phyloP scores from a whole-genome alignment of 2,888 invertebrate species.

The Nomada ferruginata region DNA sequence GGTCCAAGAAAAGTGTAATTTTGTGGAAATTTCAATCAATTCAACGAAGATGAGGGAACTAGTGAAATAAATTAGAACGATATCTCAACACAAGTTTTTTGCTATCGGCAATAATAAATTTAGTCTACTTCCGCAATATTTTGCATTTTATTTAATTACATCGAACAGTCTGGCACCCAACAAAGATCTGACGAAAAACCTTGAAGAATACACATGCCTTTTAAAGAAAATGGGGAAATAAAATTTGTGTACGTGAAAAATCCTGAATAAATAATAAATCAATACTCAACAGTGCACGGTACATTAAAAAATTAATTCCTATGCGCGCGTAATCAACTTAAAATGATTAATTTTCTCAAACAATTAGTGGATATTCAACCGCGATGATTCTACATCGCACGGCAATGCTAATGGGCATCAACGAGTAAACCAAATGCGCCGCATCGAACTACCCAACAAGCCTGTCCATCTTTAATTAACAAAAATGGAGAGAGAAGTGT shows the following conservation, averaged over 20 bases:
- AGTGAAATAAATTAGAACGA: background rate
- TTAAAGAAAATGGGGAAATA: too few species aligned
- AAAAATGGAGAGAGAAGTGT: conserved; percentile 81
- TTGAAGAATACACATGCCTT: too few species aligned
- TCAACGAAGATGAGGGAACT: background rate
- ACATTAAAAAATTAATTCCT: conserved; percentile 19
- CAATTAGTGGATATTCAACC: background rate
- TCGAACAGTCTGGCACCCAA: background rate
- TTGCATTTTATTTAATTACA: background rate
- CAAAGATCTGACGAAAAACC: background rate
- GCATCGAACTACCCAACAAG: background rate
- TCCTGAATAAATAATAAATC: background rate
- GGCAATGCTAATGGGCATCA: conserved; percentile 1
- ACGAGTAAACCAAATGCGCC: conserved; percentile 23
- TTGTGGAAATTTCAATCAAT: background rate
- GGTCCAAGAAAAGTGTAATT: conserved; percentile 39
- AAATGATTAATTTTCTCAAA: background rate
- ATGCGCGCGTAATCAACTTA: background rate
- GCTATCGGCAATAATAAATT: too few species aligned
- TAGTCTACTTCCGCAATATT: background rate
- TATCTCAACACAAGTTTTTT: background rate
- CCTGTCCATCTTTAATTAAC: background rate
- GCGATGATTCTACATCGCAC: background rate
- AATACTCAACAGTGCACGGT: conserved; percentile 24
- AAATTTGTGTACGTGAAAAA: background rate